Evolutionary conservation across 2,888 invertebrate species (phyloP).

Genomic region (Syrphus vitripennis): DNA sequence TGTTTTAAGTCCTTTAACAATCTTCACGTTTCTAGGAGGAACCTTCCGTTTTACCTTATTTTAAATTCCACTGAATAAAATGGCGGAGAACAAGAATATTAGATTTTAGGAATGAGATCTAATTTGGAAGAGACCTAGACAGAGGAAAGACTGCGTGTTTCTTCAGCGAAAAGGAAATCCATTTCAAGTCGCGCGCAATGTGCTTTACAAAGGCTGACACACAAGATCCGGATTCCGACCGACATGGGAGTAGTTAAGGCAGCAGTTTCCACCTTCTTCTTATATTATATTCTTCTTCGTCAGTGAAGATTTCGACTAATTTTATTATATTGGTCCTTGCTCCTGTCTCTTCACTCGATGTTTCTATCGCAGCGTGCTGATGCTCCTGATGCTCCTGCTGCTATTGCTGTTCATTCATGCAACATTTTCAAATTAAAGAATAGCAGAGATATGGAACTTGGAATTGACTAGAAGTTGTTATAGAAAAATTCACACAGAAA

Average conservation of each 20-base stretch:
- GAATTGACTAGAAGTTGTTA: conserved; percentile 6
- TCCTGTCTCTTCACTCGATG: background rate
- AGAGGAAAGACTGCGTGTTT: conserved; percentile 13
- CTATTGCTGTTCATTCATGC: conserved; percentile 63
- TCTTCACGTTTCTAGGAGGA: background rate
- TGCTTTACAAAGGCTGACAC: conserved; percentile 65
- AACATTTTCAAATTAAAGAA: conserved; percentile 63
- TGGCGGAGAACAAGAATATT: conserved; percentile 13
- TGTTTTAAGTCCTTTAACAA: background rate
- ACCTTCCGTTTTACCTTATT: conserved; percentile 49
- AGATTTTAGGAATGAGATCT: conserved; percentile 60
- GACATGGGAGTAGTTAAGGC: conserved; percentile 61
- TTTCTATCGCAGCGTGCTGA: background rate
- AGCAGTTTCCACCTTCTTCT: background rate
- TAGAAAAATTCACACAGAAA: conserved; percentile 19
- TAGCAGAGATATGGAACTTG: conserved; percentile 14
- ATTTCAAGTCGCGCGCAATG: conserved; percentile 50
- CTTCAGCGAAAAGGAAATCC: conserved; percentile 43
- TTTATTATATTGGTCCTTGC: conserved; percentile 55
- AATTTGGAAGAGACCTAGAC: conserved; percentile 55
- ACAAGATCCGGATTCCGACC: conserved; percentile 58
- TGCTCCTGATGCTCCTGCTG: conserved; percentile 1
- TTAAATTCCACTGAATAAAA: conserved; percentile 51
- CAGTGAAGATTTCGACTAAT: conserved; percentile 51
- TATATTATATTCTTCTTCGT: background rate